A percentile compares a stretch with the other conserved stretches of the same genome.
Evolutionary conservation across 1,140 invertebrate species (phyloP).

Genomic region (Gryllus bimaculatus): DNA sequence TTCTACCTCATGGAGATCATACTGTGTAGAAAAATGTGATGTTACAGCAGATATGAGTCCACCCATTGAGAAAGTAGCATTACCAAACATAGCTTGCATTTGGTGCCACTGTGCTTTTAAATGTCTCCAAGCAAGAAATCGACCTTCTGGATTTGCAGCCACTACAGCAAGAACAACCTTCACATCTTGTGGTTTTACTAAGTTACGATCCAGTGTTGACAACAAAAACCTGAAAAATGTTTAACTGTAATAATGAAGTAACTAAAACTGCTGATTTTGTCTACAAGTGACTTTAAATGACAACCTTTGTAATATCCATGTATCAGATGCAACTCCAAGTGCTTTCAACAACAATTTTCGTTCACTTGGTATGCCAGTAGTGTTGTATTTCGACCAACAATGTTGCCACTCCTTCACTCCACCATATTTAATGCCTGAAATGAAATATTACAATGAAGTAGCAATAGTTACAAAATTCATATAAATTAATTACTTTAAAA

Average conservation of each 20-base stretch:
- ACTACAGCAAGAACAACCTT: constrained; percentile 56
- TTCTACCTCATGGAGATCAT: constrained; percentile 60
- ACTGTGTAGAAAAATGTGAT: constrained; percentile 57
- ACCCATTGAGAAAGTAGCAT: constrained; percentile 56
- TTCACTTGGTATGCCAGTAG: constrained; percentile 56
- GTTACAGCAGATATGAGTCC: constrained; percentile 57
- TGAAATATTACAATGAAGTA: not conserved
- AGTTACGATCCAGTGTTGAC: constrained; percentile 49
- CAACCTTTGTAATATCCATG: constrained; percentile 60
- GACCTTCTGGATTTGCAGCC: constrained; percentile 58
- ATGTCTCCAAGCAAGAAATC: constrained; percentile 65
- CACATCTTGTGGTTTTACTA: constrained; percentile 60
- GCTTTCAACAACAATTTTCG: constrained; percentile 55
- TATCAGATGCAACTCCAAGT: constrained; percentile 56
- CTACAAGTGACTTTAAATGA: not conserved
- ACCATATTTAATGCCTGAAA: constrained; percentile 46
- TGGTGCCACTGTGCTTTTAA: constrained; percentile 61
- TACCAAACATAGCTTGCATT: constrained; percentile 53
- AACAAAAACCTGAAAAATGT: constrained; percentile 46
- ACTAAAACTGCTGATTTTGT: not conserved
- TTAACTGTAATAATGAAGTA: not conserved
- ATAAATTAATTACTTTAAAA: not conserved
- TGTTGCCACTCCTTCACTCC: constrained; percentile 61
- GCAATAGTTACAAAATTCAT: not conserved
- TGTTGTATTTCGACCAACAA: constrained; percentile 61